Evolutionary conservation across 2,888 invertebrate genomes (phyloP), one percentile per base, ranked within the genome.

Genomic region (Nebria salina): DNA sequence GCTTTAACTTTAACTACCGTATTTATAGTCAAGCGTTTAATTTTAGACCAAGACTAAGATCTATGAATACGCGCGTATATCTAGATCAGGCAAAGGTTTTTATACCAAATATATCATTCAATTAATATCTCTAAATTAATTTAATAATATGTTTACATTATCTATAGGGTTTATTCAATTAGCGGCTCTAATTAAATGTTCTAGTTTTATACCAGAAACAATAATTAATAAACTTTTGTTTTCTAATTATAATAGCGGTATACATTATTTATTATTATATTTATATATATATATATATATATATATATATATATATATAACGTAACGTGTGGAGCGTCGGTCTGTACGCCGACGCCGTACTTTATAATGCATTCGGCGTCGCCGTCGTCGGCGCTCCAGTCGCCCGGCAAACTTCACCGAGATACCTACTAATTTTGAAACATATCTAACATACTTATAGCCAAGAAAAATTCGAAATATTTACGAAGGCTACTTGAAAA

Each of bases 261-360:
- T 43, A 43, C 43, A 8, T 8, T 8, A 43, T 43, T 43, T 43
- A 43, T 43, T 8, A 8, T 8, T 43, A 43, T 43, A 43, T 43
- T 1, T 43, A 43, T 43, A 43, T 54, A 54, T 54, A 54, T 68
- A 68, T 68, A 25, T 68, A 20, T 68, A 25, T 66, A 68, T 26
- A 25, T 68, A 25, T 68, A 26, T 68, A 25, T 68, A 68, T 68
- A 68, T 20, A 25, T 25, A 68, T 68, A 68, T 68, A 68, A 20
- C 20, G 20, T 68, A 25, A n/a, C 7, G 26, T 68, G 26, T 68
- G 20, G 20, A 68, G 20, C 20, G 26, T 68, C 68, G 9, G 65
- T 34, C 54, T 11, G 54, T 54, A 54, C 54, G 54, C 54, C 54
- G 54, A 54, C 54, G 54, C 54, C 54, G 54, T 54, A 13, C 11